Conservation (phyloP, 1,140 invertebrate genomes). For the Uloborus diversus region DNA sequence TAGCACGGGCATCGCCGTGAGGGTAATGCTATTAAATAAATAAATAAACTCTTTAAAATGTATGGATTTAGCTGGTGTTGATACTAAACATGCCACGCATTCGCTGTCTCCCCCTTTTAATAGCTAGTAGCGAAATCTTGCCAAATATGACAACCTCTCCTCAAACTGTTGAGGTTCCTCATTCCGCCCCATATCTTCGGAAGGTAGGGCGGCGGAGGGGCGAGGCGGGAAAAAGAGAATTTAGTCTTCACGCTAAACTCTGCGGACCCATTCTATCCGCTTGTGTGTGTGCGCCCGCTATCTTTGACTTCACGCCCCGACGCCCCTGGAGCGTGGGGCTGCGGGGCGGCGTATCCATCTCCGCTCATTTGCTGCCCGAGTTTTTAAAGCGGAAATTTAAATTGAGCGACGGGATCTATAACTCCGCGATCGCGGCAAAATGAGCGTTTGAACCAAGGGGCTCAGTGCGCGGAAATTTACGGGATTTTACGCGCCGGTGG, state of each 20-base stretch:
- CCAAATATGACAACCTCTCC: constrained; percentile 15
- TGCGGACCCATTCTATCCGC: constrained; percentile 42
- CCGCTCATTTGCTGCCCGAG: constrained; percentile 48
- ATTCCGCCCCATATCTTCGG: constrained; percentile 47
- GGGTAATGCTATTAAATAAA: no score
- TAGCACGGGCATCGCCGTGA: no score
- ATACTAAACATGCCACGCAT: no score
- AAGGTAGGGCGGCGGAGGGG: not conserved
- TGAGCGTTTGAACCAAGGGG: no score
- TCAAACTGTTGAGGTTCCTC: constrained; percentile 36
- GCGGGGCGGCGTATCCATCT: constrained; percentile 10
- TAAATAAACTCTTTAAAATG: no score
- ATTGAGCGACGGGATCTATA: constrained; percentile 37
- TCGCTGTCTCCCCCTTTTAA: no score
- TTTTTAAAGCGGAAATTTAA: constrained; percentile 57
- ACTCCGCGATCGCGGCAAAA: no score
- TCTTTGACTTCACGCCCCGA: constrained; percentile 54
- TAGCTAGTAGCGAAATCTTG: no score
- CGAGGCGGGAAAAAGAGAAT: constrained; percentile 52
- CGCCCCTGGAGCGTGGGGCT: constrained; percentile 3
- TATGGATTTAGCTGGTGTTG: not conserved
- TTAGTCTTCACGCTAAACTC: constrained; percentile 43
- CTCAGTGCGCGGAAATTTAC: no score
- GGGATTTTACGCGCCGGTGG: no score
- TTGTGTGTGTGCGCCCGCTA: constrained; percentile 26